A percentile compares a stretch with the other conserved stretches of the same genome.
phyloP scores from a whole-genome alignment of 2,888 invertebrate species.

The Clepsis dumicolana region DNA sequence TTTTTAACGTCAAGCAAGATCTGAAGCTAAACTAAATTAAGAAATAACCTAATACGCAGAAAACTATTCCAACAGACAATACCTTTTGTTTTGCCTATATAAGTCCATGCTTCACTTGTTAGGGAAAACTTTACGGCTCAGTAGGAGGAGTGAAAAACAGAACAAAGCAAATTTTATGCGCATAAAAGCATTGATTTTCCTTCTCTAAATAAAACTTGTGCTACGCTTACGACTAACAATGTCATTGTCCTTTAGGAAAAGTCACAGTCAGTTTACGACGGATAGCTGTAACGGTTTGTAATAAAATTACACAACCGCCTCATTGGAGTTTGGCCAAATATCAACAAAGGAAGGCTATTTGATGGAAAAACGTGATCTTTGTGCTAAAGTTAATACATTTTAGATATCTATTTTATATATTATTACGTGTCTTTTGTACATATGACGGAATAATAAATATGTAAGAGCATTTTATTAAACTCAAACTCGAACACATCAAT shows the following conservation, averaged over 20 bases:
- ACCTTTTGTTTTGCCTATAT: background rate
- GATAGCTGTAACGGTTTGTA: constrained; percentile 26
- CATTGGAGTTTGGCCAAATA: constrained; percentile 35
- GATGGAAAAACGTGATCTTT: constrained; percentile 30
- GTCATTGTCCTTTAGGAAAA: constrained; percentile 41
- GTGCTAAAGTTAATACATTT: constrained; percentile 13
- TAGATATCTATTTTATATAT: background rate
- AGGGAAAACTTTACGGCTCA: constrained; percentile 6
- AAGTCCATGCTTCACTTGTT: background rate
- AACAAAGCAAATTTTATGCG: constrained; percentile 25
- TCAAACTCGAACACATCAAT: background rate
- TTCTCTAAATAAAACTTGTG: constrained; percentile 6
- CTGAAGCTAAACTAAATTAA: background rate
- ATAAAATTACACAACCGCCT: constrained; percentile 40
- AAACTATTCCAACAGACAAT: background rate
- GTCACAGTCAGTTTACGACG: constrained; percentile 37
- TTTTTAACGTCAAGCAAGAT: background rate
- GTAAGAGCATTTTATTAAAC: background rate
- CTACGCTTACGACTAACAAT: constrained; percentile 15
- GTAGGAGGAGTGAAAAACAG: constrained; percentile 2
- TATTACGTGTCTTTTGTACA: background rate
- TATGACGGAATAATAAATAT: background rate
- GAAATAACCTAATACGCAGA: background rate
- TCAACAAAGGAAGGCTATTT: constrained; percentile 30
- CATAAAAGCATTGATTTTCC: constrained; percentile 1